Evolutionary conservation across 2,113 vertebrate genomes (phyloP).

Genomic region (Bostrychus sinensis): DNA sequence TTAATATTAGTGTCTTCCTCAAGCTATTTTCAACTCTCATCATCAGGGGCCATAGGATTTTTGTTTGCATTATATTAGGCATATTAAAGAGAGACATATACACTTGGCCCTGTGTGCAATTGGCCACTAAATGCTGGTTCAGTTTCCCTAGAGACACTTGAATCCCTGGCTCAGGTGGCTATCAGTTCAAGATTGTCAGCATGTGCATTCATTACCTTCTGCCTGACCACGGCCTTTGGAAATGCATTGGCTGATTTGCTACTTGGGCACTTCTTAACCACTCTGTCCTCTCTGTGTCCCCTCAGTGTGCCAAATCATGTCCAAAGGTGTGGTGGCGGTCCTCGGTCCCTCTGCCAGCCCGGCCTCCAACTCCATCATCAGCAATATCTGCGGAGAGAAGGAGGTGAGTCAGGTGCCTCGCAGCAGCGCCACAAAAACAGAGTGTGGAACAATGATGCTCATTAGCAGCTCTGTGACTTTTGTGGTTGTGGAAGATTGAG

Average conservation of each 20-base stretch:
- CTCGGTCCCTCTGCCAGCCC: slow-evolving; percentile 96
- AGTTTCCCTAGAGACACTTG: slow-evolving; percentile 20
- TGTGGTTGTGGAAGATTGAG: slow-evolving; percentile 21
- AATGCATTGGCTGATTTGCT: slow-evolving; percentile 4
- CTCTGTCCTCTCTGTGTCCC: slow-evolving; percentile 7
- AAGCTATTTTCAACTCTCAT: slow-evolving; percentile 9
- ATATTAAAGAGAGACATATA: slow-evolving; percentile 27
- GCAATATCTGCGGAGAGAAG: slow-evolving; percentile 99
- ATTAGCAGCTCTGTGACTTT: slow-evolving; percentile 21
- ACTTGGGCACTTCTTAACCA: neutral
- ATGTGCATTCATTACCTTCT: slow-evolving; percentile 40
- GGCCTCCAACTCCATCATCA: slow-evolving; percentile 98
- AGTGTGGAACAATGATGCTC: slow-evolving; percentile 28
- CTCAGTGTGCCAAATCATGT: slow-evolving; percentile 98
- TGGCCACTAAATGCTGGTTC: slow-evolving; percentile 18
- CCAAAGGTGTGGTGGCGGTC: slow-evolving; percentile 95
- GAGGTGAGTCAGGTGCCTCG: slow-evolving; percentile 85
- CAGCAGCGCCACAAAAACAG: slow-evolving; percentile 11
- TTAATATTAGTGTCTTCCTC: slow-evolving; percentile 23
- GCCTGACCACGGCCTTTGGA: slow-evolving; percentile 25
- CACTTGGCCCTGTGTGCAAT: slow-evolving; percentile 23
- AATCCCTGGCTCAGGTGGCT: slow-evolving; percentile 33
- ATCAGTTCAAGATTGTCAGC: slow-evolving; percentile 36
- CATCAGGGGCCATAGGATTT: neutral
- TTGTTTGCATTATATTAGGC: slow-evolving; percentile 4